phyloP scores from a whole-genome alignment of 2,888 invertebrate species.

The Trachelus iudaicus region DNA sequence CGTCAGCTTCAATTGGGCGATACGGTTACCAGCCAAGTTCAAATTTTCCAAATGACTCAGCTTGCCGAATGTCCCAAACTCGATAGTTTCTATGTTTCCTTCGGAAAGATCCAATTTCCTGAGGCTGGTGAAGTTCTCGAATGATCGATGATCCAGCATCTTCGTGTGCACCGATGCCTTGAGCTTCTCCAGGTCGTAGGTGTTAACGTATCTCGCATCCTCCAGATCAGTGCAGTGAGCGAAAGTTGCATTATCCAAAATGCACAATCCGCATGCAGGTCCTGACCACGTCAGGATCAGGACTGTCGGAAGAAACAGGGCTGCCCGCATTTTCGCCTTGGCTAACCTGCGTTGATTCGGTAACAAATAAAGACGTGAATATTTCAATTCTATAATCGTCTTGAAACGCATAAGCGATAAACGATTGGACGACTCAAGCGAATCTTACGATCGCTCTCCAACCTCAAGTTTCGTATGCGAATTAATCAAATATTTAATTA shows the following conservation, averaged over 20 bases:
- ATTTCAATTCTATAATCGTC: constrained; percentile 1
- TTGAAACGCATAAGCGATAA: constrained; percentile 19
- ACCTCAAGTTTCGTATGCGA: background rate
- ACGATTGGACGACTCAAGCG: background rate
- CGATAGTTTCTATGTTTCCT: constrained; percentile 70
- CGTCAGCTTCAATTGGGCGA: constrained; percentile 68
- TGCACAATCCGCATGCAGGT: constrained; percentile 42
- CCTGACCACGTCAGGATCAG: constrained; percentile 37
- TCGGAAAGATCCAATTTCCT: constrained; percentile 74
- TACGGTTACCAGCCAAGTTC: constrained; percentile 72
- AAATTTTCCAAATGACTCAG: constrained; percentile 72
- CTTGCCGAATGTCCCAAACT: constrained; percentile 70
- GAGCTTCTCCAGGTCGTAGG: constrained; percentile 44
- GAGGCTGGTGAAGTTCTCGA: constrained; percentile 72
- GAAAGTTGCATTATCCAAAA: constrained; percentile 37
- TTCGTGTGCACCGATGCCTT: constrained; percentile 31
- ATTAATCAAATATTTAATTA: background rate
- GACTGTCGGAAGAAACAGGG: constrained; percentile 30
- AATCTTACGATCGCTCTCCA: background rate
- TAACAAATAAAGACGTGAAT: background rate
- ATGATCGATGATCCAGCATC: constrained; percentile 33
- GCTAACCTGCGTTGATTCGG: constrained; percentile 31
- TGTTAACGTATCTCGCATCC: constrained; percentile 50
- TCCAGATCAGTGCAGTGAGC: constrained; percentile 50
- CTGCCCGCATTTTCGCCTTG: constrained; percentile 49